A percentile compares a stretch with the other conserved stretches of the same genome.
Conservation (phyloP, 2,888 invertebrate genomes). For the Sericinus montela region DNA sequence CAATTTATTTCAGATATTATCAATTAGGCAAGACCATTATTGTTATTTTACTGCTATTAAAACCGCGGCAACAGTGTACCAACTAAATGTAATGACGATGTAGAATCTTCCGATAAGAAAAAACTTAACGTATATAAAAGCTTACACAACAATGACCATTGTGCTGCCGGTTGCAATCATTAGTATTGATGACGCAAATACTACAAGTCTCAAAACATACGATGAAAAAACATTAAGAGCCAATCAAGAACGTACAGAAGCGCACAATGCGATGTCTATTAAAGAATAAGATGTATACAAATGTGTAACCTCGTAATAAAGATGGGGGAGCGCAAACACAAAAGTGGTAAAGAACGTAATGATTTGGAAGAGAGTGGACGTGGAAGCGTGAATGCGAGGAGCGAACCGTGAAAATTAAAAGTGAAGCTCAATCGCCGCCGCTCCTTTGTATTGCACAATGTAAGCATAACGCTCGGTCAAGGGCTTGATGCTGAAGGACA, state of each 20-base stretch:
- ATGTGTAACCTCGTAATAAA: conserved; percentile 57
- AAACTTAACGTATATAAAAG: conserved; percentile 43
- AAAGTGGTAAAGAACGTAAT: conserved; percentile 69
- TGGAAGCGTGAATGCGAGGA: conserved; percentile 64
- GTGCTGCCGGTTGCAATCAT: conserved; percentile 72
- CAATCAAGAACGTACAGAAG: conserved; percentile 59
- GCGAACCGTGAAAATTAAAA: conserved; percentile 73
- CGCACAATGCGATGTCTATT: conserved; percentile 39
- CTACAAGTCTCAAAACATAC: conserved; percentile 57
- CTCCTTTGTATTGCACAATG: conserved; percentile 61
- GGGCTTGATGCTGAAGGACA: conserved; percentile 65
- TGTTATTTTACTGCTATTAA: conserved; percentile 56
- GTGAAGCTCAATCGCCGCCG: conserved; percentile 66
- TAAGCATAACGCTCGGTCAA: conserved; percentile 66
- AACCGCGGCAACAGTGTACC: conserved; percentile 49
- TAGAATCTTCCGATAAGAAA: conserved; percentile 52
- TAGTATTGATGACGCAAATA: conserved; percentile 77
- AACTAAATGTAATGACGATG: conserved; percentile 76
- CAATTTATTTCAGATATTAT: conserved; percentile 40
- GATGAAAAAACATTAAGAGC: conserved; percentile 63
- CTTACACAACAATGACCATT: conserved; percentile 70
- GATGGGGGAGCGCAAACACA: conserved; percentile 53
- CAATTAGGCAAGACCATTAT: no score
- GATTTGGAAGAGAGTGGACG: conserved; percentile 74
- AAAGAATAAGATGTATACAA: conserved; percentile 58